These are phyloP conservation scores for Tetramorium alpestre DNA, from an alignment of 1,140 invertebrate species.

Conservation along the genomic window DNA sequence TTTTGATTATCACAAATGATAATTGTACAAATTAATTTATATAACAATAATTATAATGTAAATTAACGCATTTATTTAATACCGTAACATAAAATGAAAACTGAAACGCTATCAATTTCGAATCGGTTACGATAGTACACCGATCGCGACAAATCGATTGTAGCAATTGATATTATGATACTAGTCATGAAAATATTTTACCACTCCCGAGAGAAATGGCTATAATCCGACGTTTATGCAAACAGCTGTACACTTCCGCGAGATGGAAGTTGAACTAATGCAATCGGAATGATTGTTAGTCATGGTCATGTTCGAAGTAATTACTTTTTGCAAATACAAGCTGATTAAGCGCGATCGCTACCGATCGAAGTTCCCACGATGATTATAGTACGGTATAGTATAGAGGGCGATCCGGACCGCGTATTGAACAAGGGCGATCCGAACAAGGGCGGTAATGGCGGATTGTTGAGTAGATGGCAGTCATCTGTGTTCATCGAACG, in stretches of 20 bases:
- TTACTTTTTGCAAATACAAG: conserved; percentile 36
- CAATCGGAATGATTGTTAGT: conserved; percentile 36
- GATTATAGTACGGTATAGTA: conserved; percentile 23
- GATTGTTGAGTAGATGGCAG: conserved; percentile 41
- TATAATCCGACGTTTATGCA: conserved; percentile 30
- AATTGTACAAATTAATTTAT: conserved; percentile 11
- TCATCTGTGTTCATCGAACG: conserved; percentile 45
- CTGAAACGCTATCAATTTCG: not conserved
- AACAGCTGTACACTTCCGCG: conserved; percentile 18
- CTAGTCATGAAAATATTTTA: conserved; percentile 9
- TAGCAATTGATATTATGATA: conserved; percentile 5
- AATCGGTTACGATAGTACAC: not conserved
- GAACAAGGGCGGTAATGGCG: conserved; percentile 43
- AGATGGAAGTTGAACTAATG: conserved; percentile 32
- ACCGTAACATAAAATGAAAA: not conserved
- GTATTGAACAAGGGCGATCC: not conserved
- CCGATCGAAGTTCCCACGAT: not conserved
- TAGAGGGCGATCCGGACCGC: conserved; percentile 1
- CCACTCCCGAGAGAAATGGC: not conserved
- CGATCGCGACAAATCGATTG: conserved; percentile 20
- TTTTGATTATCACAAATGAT: not conserved
- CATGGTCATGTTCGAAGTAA: not conserved
- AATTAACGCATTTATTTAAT: conserved; percentile 7
- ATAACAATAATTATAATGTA: not conserved
- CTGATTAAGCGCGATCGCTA: conserved; percentile 30